These are phyloP conservation scores for Phaonia tiefii DNA, from an alignment of 2,888 invertebrate species.

Conservation along the genomic window DNA sequence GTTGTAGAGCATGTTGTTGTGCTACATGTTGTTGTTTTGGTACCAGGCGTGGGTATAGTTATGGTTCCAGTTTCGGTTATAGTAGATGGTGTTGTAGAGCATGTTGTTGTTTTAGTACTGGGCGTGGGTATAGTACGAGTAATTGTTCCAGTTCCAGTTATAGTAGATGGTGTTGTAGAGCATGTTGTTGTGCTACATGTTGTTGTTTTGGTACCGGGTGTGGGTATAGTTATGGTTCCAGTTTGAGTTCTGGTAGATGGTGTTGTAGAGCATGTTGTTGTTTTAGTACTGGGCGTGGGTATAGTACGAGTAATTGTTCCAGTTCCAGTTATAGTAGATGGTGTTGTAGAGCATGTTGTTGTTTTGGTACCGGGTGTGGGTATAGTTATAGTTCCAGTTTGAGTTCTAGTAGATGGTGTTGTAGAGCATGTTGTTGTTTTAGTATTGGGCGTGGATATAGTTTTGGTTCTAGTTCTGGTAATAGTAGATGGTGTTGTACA, in stretches of 20 bases:
- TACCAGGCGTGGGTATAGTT: slow-evolving; percentile 33
- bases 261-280: slow-evolving; percentile 49
- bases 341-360: neutral
- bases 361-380: slow-evolving; percentile 3
- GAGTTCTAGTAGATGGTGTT: slow-evolving; percentile 5
- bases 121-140: neutral
- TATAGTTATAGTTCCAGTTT: neutral
- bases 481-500: slow-evolving; percentile 44
- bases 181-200: slow-evolving; percentile 11
- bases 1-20: slow-evolving; percentile 32
- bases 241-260: slow-evolving; percentile 14
- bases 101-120: neutral
- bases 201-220: neutral
- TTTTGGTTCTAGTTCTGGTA: slow-evolving; percentile 38
- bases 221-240: too few relatives aligned
- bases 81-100: neutral
- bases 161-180: neutral
- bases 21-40: slow-evolving; percentile 43
- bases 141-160: neutral
- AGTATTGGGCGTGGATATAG: neutral
- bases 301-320: slow-evolving; percentile 24
- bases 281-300: slow-evolving; percentile 38
- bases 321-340: slow-evolving; percentile 4
- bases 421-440: slow-evolving; percentile 25
- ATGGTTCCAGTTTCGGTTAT: slow-evolving; percentile 28